phyloP scores from a whole-genome alignment of 2,797 vertebrate species.

The Crocidura indochinensis region DNA sequence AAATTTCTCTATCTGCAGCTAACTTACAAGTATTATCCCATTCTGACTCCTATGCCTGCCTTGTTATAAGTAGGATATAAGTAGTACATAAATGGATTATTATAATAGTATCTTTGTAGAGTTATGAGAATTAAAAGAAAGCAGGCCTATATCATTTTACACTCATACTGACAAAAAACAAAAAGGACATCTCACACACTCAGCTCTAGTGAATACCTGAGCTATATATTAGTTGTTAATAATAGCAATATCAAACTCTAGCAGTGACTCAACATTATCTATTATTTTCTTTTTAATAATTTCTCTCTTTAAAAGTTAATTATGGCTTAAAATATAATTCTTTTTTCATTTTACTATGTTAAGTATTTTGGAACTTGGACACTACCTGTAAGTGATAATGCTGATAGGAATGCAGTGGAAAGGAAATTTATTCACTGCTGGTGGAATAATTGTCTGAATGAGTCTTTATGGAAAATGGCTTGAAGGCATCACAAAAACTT shows the following conservation, averaged over 20 bases:
- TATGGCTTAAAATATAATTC: background rate
- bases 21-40: background rate
- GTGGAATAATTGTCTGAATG: no score
- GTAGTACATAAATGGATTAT: background rate
- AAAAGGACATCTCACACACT: background rate
- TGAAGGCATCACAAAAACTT: no score
- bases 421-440: no score
- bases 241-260: background rate
- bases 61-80: background rate
- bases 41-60: background rate
- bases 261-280: background rate
- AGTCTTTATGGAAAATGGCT: no score
- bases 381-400: background rate
- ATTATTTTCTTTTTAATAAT: background rate
- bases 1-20: background rate
- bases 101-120: no score
- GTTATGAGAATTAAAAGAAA: background rate
- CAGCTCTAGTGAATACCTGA: background rate
- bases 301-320: background rate
- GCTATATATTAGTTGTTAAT: background rate
- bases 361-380: conserved; percentile 25
- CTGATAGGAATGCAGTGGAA: background rate
- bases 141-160: background rate
- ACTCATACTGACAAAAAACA: no score
- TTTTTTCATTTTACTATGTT: background rate